Conservation (phyloP, 2,113 vertebrate genomes). For the Syngnathus floridae region DNA sequence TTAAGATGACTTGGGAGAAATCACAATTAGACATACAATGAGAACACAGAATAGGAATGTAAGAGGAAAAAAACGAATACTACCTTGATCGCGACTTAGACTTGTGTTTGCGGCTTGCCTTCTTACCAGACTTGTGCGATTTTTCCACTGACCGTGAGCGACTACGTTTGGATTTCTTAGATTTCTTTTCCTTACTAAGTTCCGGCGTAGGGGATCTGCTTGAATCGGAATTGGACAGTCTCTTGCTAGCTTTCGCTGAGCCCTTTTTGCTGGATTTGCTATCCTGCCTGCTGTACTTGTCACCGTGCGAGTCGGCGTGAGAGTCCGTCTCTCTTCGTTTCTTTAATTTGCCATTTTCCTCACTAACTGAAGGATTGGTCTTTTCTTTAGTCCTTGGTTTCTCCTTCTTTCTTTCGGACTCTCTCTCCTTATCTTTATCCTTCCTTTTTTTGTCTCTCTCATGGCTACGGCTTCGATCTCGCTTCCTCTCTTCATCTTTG, state of each 20-base stretch:
- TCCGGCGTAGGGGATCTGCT: constrained; percentile 90
- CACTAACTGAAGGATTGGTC: constrained; percentile 65
- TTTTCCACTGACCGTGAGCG: constrained; percentile 96
- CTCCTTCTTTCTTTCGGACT: constrained; percentile 78
- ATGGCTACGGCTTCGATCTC: constrained; percentile 75
- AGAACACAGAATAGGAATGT: constrained; percentile 66
- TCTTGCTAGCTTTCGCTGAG: constrained; percentile 85
- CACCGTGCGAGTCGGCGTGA: constrained; percentile 74
- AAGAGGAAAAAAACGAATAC: constrained; percentile 85
- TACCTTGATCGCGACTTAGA: constrained; percentile 99
- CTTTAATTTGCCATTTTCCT: constrained; percentile 82
- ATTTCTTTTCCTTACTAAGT: constrained; percentile 96
- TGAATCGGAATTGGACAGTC: constrained; percentile 86
- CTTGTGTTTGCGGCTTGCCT: constrained; percentile 99
- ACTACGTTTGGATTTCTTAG: constrained; percentile 97
- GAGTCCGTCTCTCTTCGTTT: constrained; percentile 83
- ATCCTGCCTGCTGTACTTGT: constrained; percentile 83
- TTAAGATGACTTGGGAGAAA: constrained; percentile 34
- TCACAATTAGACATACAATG: constrained; percentile 63
- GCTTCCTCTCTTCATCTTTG: constrained; percentile 80
- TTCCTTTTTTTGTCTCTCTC: constrained; percentile 89
- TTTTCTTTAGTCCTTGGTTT: constrained; percentile 74
- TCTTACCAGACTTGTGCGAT: constrained; percentile 99
- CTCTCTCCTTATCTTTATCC: constrained; percentile 87
- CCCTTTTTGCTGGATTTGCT: constrained; percentile 79